Evolutionary conservation across 1,140 invertebrate species (phyloP).

Genomic region (Drosophila arawakana): DNA sequence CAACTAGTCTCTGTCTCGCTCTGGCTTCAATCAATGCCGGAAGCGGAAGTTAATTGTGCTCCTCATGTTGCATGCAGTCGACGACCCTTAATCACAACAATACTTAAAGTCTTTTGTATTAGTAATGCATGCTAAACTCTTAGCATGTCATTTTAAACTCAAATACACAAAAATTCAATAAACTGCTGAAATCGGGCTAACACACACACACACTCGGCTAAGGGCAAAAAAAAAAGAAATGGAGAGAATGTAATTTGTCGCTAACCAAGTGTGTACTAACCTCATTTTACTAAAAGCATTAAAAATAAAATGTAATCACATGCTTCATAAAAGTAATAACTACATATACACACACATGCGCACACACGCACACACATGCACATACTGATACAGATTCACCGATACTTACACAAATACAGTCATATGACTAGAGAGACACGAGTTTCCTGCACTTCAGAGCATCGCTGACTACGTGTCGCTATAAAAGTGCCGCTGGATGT

Average conservation of each 20-base stretch:
- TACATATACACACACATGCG: constrained; percentile 15
- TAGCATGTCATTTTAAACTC: constrained; percentile 19
- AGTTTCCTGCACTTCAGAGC: constrained; percentile 75
- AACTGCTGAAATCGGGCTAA: constrained; percentile 10
- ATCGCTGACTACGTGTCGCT: constrained; percentile 73
- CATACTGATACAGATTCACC: background rate
- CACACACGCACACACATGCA: background rate
- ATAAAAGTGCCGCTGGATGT: constrained; percentile 66
- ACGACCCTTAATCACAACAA: constrained; percentile 37
- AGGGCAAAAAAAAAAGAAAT: constrained; percentile 6
- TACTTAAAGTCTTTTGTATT: constrained; percentile 15
- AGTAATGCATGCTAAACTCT: constrained; percentile 38
- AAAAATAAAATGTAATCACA: constrained; percentile 84
- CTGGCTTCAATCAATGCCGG: constrained; percentile 72
- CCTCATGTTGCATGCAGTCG: constrained; percentile 60
- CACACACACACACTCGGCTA: background rate
- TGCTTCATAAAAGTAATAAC: constrained; percentile 81
- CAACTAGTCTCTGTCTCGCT: constrained; percentile 19
- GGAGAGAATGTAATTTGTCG: constrained; percentile 73
- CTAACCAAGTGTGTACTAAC: constrained; percentile 83
- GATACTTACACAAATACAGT: background rate
- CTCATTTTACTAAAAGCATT: constrained; percentile 83
- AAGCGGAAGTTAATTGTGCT: constrained; percentile 78
- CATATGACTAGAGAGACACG: constrained; percentile 26
- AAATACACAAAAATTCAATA: constrained; percentile 47